Evolutionary conservation across 1,140 invertebrate species (phyloP), one percentile per base, ranked within the genome.

Genomic region (roundworm (Caenorhabditis elegans)): DNA sequence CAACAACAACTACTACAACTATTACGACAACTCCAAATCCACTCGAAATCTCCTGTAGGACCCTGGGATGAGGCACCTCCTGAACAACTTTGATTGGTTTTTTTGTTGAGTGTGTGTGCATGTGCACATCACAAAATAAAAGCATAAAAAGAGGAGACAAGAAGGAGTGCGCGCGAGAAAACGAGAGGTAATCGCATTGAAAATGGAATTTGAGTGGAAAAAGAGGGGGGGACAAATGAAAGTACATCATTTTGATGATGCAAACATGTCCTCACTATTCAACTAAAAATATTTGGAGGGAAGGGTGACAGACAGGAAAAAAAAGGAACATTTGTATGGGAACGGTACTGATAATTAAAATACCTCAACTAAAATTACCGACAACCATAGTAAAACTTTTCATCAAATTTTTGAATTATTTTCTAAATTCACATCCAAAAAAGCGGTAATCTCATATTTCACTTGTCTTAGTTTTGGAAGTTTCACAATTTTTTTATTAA

Each of bases 201-300:
- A 70, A 70, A 70, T 70, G 60, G 60, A 70, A 70, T 70, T 70
- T 70, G 60, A 70, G 60, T 70, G 60, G 60, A 39, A 70, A 70
- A 65, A 65, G 31, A 31, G 26, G n/a, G 19, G 28, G 19, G 53
- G 19, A 22, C 15, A 34, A 39, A 39, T 39, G 31, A 36, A 39
- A 70, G 60, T 70, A 70, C 60, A 70, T 43, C 60, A 70, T 70
- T 70, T 31, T n/a, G 26, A 39, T 70, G 34, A 39, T 70, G 34
- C n/a, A 70, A 34, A 39, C 39, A 8, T 39, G 17, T 70, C 31
- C 34, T 70, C 60, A 70, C 2, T 31, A 26, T 34, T 39, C 55
- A 60, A 34, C 55, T n/a, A 36, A 55, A 53, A 55, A 55, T 11
- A 24, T 11, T 26, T 10, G 17, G 60, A n/a, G 34, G 26, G n/a